Evolutionary conservation across 1,140 invertebrate genomes (phyloP), one percentile per base, ranked within the genome.

Genomic region (Drosophila prosaltans): DNA sequence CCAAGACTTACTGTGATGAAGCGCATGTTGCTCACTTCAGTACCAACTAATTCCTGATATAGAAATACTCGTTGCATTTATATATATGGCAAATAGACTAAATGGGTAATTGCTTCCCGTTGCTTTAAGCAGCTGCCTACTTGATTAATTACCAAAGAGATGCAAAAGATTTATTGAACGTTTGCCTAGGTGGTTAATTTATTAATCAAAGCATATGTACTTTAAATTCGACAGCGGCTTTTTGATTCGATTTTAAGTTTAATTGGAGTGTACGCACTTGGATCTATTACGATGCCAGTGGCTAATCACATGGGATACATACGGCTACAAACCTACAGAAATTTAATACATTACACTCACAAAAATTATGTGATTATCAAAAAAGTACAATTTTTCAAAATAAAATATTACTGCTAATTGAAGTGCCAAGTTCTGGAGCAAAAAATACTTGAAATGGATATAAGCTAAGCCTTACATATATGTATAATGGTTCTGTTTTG

Each of bases 241-340:
- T 51, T 10, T 6, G 24, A 24, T 51, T 51, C 21, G 21, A 51
- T 1, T 51, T 26, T 24, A 21, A 51, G 45, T 51, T 51, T 51
- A 7, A 26, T 21, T 51, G 24, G 45, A 4, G 45, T 9, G 1
- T 21, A 48, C 45, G 81, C 82, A 86, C 82, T 85, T 79, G 75
- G 32, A 76, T 76, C 72, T 75, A 89, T 80, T 89, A 72, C 70
- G 83, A 48, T 77, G 84, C 80, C 84, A 70, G 55, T 61, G 73
- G 80, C 80, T 78, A 89, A 83, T 70, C 39, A 51, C 4, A 24
- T 6, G 16, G 28, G 41, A 40, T 63, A 16, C 26, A 16, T 16
- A 16, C 9, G 45, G 21, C 45, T 51, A 26, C 6, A 1, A 24
- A 24, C 45, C 16, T 24, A 45, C 21, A 48, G 21, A 24, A 24